Evolutionary conservation across 2,888 invertebrate genomes (phyloP).

Genomic region (Hyppa rectilinea): DNA sequence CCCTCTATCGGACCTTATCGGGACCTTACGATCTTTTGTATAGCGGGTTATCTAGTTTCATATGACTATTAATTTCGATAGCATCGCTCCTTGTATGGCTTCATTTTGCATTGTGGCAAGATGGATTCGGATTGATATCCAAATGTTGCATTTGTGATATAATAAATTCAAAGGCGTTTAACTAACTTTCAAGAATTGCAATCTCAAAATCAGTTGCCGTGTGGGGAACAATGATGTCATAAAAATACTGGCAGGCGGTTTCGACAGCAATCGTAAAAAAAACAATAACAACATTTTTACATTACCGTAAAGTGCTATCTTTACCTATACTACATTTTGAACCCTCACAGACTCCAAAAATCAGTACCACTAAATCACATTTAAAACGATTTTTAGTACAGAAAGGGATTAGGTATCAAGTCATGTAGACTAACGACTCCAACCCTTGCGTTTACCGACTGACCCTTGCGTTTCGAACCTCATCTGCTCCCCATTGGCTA

Average conservation of each 20-base stretch:
- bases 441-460: conserved; percentile 74
- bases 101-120: conserved; percentile 47
- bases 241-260: too few relatives aligned
- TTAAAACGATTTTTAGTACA: conserved; percentile 57
- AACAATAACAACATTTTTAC: not conserved
- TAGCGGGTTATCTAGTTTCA: conserved; percentile 64
- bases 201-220: not conserved
- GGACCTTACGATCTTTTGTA: conserved; percentile 69
- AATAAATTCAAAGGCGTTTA: not conserved
- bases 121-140: conserved; percentile 22
- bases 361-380: conserved; percentile 33
- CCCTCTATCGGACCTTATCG: conserved; percentile 72
- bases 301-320: too few relatives aligned
- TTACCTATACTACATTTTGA: too few relatives aligned
- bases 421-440: conserved; percentile 56
- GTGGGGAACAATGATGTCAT: not conserved
- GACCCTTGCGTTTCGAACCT: conserved; percentile 72
- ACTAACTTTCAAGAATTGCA: not conserved
- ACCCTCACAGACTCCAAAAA: not conserved
- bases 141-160: conserved; percentile 6
- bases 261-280: too few relatives aligned
- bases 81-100: conserved; percentile 58
- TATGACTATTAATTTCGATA: conserved; percentile 65
- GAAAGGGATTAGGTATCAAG: conserved; percentile 48
- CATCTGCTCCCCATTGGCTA: conserved; percentile 22